Base-by-base conservation (phyloP, 2,888 invertebrate species). In the Dolomedes plantarius region DNA sequence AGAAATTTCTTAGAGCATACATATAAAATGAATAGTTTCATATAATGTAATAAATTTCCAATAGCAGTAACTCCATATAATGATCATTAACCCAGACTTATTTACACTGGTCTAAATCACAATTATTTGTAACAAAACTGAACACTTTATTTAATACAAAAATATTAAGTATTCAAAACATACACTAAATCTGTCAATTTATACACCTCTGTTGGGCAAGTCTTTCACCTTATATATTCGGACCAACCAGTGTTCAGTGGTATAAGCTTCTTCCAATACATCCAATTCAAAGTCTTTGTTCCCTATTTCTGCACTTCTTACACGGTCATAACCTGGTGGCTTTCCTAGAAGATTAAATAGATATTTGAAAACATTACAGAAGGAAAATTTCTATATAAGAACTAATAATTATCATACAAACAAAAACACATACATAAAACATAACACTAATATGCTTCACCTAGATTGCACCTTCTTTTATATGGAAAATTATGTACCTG, bases 231-330 rank as follows among this genome's bases (percentile, higher is more conserved):
- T 97, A 93, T 98, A 99, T 91, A 99, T 98, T 90, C 99, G 94
- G 80, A 99, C 99, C 69, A 99, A 94, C 99, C 99, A 99, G 92
- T 99, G 98, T 91, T 99, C 99, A 0, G 98, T 98, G 23, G 99
- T 99, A 92, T 98, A 99, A 0, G 99, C 99, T 92, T 99, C 99
- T 92, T 99, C 99, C n/a, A 99, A 92, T n/a, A 97, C 97, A 91
- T 98, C 97, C 88, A 99, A 92, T 92, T 98, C 97, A 92, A 99
- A 98, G 92, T 99, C 97, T 92, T 99, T 99, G 93, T 98, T 97
- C 89, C 99, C 98, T 90, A 99, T 99, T 92, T 99, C 99, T n/a
- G 97, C 96, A 89, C 96, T 95, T 78, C 98, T 94, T 0, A 99
- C 98, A 90, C 98, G 94, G 93, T 99, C 99, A 91, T 96, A 99